A percentile compares a stretch with the other conserved stretches of the same genome.
Conservation (phyloP, 2,113 vertebrate genomes). For the Raphicerus campestris region DNA sequence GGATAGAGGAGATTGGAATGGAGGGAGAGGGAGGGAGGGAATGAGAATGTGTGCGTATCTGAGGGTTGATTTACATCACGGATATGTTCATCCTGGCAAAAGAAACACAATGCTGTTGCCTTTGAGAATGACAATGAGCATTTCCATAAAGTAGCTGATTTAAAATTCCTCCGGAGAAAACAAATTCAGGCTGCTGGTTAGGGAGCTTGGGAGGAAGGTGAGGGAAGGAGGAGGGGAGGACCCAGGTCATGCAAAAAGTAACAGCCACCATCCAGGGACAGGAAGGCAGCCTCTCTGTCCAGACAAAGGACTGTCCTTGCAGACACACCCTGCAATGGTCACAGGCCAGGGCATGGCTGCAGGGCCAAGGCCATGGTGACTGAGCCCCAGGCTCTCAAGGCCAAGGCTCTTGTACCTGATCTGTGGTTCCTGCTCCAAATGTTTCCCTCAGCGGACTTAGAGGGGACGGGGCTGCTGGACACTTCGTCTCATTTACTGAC, state of each 20-base stretch:
- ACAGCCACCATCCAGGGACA: rapidly evolving
- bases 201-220: neutral
- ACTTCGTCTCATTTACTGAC: neutral
- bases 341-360: neutral
- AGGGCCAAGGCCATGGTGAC: neutral
- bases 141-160: neutral
- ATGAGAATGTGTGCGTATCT: too few relatives aligned
- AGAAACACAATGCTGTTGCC: neutral
- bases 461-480: neutral
- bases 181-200: neutral
- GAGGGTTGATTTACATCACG: neutral
- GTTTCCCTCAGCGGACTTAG: neutral
- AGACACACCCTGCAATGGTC: neutral
- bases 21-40: too few relatives aligned
- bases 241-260: neutral
- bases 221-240: neutral
- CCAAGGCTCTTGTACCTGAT: neutral
- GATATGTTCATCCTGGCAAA: neutral
- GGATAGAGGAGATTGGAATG: rapidly evolving
- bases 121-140: neutral
- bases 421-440: neutral
- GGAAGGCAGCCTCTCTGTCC: neutral
- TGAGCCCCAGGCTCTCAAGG: neutral
- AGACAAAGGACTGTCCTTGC: neutral
- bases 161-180: neutral